These are phyloP conservation scores for Hirtodrosophila trivittata DNA, from an alignment of 2,888 invertebrate genomes.

Conservation along the genomic window DNA sequence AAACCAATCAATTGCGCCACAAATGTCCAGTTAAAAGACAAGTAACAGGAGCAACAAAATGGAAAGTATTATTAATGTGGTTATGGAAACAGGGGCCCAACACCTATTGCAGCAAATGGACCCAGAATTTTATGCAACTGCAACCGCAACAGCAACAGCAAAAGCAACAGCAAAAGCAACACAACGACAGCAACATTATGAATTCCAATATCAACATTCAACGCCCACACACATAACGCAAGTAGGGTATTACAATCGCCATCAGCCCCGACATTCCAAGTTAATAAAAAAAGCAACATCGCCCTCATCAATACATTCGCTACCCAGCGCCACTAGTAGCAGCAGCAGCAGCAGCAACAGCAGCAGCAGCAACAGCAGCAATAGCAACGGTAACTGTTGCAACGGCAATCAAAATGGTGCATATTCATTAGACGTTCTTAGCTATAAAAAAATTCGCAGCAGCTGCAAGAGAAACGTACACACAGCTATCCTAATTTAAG, in stretches of 20 bases:
- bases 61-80: conserved; percentile 74
- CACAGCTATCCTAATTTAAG: conserved; percentile 56
- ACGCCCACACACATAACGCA: conserved; percentile 59
- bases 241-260: conserved; percentile 57
- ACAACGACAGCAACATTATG: conserved; percentile 43
- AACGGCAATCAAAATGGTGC: conserved; percentile 43
- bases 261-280: conserved; percentile 69
- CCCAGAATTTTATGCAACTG: conserved; percentile 72
- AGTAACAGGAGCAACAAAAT: conserved; percentile 44
- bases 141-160: conserved; percentile 43
- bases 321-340: conserved; percentile 47
- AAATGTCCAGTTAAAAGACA: conserved; percentile 54
- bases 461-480: conserved; percentile 50
- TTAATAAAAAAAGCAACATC: conserved; percentile 58
- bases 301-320: conserved; percentile 58
- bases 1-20: conserved; percentile 33
- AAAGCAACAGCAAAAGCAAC: conserved; percentile 44
- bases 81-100: conserved; percentile 69
- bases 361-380: conserved; percentile 58
- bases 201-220: conserved; percentile 59
- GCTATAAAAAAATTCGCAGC: conserved; percentile 62
- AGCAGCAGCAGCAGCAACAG: conserved; percentile 44
- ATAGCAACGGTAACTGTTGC: conserved; percentile 50
- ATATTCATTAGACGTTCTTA: conserved; percentile 70
- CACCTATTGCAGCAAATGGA: conserved; percentile 77